Evolutionary conservation across 2,113 vertebrate species (phyloP).

Genomic region (Agapornis roseicollis): DNA sequence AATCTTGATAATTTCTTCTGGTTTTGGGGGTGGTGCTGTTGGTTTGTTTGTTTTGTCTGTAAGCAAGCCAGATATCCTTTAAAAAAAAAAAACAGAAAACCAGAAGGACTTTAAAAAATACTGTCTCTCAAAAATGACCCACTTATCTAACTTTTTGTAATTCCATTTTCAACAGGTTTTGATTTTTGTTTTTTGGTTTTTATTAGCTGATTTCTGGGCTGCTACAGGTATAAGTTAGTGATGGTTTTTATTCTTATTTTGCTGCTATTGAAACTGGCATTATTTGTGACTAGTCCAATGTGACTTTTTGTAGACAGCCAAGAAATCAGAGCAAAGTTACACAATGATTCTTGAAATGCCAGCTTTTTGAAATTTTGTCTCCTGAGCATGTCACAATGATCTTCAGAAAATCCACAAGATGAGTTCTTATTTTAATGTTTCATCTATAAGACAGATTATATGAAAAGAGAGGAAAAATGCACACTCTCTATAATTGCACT

Average conservation of each 20-base stretch:
- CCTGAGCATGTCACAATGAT: not conserved
- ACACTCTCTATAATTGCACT: not conserved
- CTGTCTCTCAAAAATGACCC: accelerated
- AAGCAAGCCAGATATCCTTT: not conserved
- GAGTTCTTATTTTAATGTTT: not conserved
- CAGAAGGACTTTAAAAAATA: not conserved
- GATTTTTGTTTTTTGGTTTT: too few relatives aligned
- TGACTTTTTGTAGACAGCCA: not conserved
- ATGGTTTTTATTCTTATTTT: not conserved
- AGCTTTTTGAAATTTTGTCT: not conserved
- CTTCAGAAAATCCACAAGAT: not conserved
- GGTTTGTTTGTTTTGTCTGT: not conserved
- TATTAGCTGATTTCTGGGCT: not conserved
- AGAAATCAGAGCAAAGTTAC: not conserved
- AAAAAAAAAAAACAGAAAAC: too few relatives aligned
- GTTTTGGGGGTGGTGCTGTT: not conserved
- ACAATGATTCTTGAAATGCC: not conserved
- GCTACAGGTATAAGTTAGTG: not conserved
- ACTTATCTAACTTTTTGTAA: not conserved
- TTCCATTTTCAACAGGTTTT: not conserved
- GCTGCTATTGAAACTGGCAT: not conserved
- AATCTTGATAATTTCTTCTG: not conserved
- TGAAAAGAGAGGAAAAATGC: not conserved
- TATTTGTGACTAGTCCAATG: not conserved
- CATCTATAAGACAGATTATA: not conserved